Base-by-base conservation (phyloP, 2,888 invertebrate genomes). In the Tholera decimalis region DNA sequence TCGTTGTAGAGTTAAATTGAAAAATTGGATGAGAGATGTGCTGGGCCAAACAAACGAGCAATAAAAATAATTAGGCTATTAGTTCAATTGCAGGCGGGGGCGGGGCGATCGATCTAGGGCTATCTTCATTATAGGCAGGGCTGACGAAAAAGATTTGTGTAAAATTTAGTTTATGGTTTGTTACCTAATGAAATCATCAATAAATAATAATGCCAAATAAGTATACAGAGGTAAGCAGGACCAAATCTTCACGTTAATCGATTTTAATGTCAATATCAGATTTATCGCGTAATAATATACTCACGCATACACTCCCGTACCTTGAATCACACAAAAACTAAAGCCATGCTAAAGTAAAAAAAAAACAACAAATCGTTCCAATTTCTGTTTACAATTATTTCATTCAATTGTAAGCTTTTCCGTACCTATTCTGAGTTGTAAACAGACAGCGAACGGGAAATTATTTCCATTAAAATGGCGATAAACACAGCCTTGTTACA, bases 61-160 rank as follows among this genome's bases (percentile, higher is more conserved):
- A 93, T 95, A 94, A 94, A 94, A 93, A 93, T 93, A 93, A 94
- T 94, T 90, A 93, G 91, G 88, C 92, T 92, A 92, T 95, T 93
- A 93, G 90, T 83, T 83, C 89, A 92, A 91, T 90, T 89, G 91
- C 73, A 77, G 71, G 85, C 83, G 91, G 86, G 84, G 91, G 92
- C 91, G 90, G 83, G 88, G 87, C 87, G 71, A 86, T 89, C 90
- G 88, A 88, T 86, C 83, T 80, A 78, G 64, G 80, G 76, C 89
- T 87, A 85, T 91, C 83, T 85, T 84, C 83, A 88, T 88, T 87
- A 87, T 80, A 70, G 59, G 28, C 82, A 90, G 85, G 84, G 85
- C 62, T 87, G 84, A 55, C 79, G 68, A 44, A 54, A 20, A 3
- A 11, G 3, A 41, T 41, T 35, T 15, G 13, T 35, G 13, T 35